These are phyloP conservation scores for Ciconia nigra DNA, from an alignment of 2,797 vertebrate genomes.

Conservation along the genomic window DNA sequence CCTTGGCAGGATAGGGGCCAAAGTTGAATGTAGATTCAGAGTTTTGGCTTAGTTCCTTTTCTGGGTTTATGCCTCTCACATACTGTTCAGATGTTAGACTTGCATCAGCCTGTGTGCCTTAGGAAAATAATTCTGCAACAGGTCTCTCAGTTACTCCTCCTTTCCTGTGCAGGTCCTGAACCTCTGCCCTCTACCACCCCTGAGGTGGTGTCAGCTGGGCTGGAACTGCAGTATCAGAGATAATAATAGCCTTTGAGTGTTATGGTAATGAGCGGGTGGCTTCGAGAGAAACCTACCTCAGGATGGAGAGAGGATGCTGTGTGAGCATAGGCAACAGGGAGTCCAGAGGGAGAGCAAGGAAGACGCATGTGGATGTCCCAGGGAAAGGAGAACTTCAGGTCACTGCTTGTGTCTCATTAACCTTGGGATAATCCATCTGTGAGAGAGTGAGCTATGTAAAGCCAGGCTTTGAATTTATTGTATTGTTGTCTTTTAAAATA, in stretches of 20 bases:
- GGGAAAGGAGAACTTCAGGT: not conserved
- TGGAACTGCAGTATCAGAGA: not conserved
- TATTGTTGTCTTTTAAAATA: not conserved
- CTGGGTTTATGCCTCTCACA: not conserved
- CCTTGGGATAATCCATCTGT: not conserved
- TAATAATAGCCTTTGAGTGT: not conserved
- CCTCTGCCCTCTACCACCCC: not conserved
- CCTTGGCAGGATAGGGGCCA: not conserved
- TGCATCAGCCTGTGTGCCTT: not conserved
- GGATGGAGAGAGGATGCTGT: not conserved
- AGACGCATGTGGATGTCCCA: not conserved
- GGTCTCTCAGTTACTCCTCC: not conserved
- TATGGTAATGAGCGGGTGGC: not conserved
- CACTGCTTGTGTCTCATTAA: not conserved
- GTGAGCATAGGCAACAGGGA: not conserved
- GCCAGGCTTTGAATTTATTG: not conserved
- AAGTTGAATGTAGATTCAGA: not conserved
- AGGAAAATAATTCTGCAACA: not conserved
- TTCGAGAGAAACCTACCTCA: not conserved
- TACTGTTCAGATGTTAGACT: not conserved
- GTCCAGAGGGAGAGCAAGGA: not conserved
- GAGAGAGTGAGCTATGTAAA: too few species aligned
- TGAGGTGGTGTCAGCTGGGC: not conserved
- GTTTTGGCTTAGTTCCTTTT: not conserved
- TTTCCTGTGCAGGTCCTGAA: not conserved